Evolutionary conservation across 2,888 invertebrate genomes (phyloP).

Genomic region (Chrysopilus asiliformis): DNA sequence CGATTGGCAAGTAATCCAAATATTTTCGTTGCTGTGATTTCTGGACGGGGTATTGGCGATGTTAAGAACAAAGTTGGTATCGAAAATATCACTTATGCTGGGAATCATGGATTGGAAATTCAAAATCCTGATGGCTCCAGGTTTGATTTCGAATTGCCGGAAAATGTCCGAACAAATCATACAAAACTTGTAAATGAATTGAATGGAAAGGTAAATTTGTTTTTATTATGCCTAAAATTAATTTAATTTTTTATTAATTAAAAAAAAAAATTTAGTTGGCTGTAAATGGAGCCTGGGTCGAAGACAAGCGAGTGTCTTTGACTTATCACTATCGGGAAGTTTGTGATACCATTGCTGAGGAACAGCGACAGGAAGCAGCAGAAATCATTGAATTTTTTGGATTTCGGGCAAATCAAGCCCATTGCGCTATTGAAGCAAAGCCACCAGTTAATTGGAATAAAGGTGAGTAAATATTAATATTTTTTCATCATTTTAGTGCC

Average conservation of each 20-base stretch:
- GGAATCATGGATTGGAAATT: constrained; percentile 63
- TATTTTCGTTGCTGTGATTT: constrained; percentile 56
- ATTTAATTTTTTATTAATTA: constrained; percentile 1
- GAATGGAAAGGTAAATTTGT: constrained; percentile 40
- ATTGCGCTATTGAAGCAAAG: constrained; percentile 61
- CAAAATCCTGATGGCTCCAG: constrained; percentile 57
- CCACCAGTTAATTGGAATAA: constrained; percentile 68
- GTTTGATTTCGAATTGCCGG: constrained; percentile 57
- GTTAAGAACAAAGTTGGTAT: constrained; percentile 49
- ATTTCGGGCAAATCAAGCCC: constrained; percentile 50
- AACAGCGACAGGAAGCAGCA: constrained; percentile 42
- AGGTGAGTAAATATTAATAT: constrained; percentile 31
- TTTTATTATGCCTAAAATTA: constrained; percentile 15
- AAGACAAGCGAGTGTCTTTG: constrained; percentile 56
- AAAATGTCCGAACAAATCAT: constrained; percentile 49
- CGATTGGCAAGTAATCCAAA: constrained; percentile 51
- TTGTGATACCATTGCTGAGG: constrained; percentile 30
- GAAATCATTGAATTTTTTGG: constrained; percentile 48
- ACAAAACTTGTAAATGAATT: constrained; percentile 46
- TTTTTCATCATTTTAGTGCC: too few relatives aligned
- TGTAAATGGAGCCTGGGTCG: constrained; percentile 59
- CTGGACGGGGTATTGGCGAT: constrained; percentile 55
- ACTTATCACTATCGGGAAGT: constrained; percentile 62
- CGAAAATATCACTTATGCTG: constrained; percentile 50
- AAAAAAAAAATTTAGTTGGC: constrained; percentile 35